These are phyloP conservation scores for Anoplopoma fimbria DNA, from an alignment of 2,113 vertebrate genomes.

Conservation along the genomic window DNA sequence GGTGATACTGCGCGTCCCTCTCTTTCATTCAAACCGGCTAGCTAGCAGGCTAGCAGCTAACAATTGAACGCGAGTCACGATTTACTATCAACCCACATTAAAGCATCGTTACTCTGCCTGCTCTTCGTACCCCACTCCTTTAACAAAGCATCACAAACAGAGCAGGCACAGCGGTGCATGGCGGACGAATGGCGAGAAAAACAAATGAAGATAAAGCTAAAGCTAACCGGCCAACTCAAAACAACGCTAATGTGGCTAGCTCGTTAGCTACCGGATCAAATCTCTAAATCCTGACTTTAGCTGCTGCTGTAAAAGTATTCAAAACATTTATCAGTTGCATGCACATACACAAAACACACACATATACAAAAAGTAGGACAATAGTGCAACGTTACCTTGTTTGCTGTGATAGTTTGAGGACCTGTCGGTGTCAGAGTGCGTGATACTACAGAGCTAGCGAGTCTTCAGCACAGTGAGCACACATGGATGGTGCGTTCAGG, in stretches of 20 bases:
- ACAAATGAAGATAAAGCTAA: neutral
- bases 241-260: neutral
- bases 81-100: neutral
- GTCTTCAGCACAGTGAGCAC: neutral
- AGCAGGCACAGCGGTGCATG: neutral
- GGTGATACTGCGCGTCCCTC: neutral
- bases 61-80: neutral
- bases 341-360: neutral
- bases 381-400: slow-evolving; percentile 42
- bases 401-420: neutral
- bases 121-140: neutral
- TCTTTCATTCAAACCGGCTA: slow-evolving; percentile 45
- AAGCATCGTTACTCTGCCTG: rapidly evolving
- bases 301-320: neutral
- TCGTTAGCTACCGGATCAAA: slow-evolving; percentile 17
- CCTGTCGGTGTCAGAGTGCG: slow-evolving; percentile 17
- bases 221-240: neutral
- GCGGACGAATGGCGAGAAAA: neutral
- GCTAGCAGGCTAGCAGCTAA: slow-evolving; percentile 42
- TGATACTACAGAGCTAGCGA: slow-evolving; percentile 2
- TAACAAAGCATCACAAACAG: rapidly evolving
- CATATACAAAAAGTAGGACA: neutral
- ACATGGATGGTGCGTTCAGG: slow-evolving; percentile 43
- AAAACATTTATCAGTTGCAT: neutral
- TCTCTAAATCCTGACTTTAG: neutral